Evolutionary conservation across 2,113 vertebrate species (phyloP), one percentile per base, ranked within the genome.

Genomic region (Barbus barbus): DNA sequence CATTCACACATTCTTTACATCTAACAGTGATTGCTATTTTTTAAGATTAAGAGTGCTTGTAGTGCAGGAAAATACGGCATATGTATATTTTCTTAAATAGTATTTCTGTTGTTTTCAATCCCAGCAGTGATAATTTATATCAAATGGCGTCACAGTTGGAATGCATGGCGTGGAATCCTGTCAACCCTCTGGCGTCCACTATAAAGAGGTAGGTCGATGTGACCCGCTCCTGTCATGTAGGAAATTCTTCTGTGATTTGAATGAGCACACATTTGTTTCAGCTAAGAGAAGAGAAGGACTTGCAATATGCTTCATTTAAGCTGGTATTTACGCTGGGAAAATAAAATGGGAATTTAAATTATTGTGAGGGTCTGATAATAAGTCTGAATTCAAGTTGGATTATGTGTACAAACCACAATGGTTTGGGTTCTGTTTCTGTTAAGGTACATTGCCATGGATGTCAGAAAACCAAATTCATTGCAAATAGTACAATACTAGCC

Each of bases 121-220:
- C 92, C 89, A 93, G 93, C 92, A 96, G 96, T 86, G 96, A 98
- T 91, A 97, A 98, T 95, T 94, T 98, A 89, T 98, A 97, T 94
- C 96, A 98, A 93, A 98, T 99, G 96, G 96, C 96, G 83, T 98
- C 97, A 74, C 96, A 97, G 92, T 94, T 98, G 87, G 97, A 98
- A 91, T 98, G 96, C 93, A 96, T 98, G 96, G 95, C 95, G 82
- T 98, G 97, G 96, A 97, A 96, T 88, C 96, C 97, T 84, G 96
- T 97, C 95, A 98, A 95, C 92, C 65, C 92, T 41, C 90, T 98
- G 93, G 95, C 96, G 85, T 95, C 96, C 84, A 96, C 94, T 16
- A 91, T 96, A 71, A 98, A 98, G 92, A 96, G 97, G 97, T 98
- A 96, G 95, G 96, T 63, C 38, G 38, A 46, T n/a, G 9, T 22